Evolutionary conservation across 2,113 vertebrate genomes (phyloP), one percentile per base, ranked within the genome.

Genomic region (Myotis davidii): DNA sequence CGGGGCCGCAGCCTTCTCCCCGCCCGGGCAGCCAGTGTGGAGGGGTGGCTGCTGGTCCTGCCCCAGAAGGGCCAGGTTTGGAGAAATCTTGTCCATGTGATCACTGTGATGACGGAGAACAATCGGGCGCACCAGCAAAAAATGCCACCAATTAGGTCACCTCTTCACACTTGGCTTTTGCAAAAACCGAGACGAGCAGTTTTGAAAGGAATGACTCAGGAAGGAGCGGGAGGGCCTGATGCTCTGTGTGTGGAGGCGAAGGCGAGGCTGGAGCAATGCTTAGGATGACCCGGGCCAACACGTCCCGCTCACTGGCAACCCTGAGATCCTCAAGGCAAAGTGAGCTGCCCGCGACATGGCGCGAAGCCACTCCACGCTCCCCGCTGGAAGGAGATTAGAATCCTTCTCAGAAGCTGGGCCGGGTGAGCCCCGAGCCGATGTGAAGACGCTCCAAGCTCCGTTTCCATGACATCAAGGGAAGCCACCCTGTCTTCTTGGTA

Each of bases 1-100:
- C 39, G 1, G 50, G 70, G 69, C 20, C 21, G 29, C 32, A 13
- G 67, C 20, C 3, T 59, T 45, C 0, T 5, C 20, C 6, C 64
- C 1, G 9, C n/a, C 29, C n/a, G 2, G 12, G 23, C 65, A 21
- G 23, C 45, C 45, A 5, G 25, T 11, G 0, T 0, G 7, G 32
- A 16, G 65, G 32, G 21, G 6, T 0, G 1, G 21, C 56, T 61
- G n/a, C 70, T 17, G 3, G 1, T 20, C 21, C 72, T 20, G 42
- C n/a, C 45, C 34, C n/a, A 1, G 14, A 77, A 42, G 37, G 32
- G 4, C 18, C 29, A 13, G 37, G 7, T 32, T 42, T 64, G 17
- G 29, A 32, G 20, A 54, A 16, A 0, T n/a, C 37, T 56, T 17
- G 16, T 4, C 23, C 42, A 1, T 5, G 25, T n/a, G 65, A 5